Evolutionary conservation across 2,797 vertebrate genomes (phyloP).

Genomic region (Psittacula derbiana): DNA sequence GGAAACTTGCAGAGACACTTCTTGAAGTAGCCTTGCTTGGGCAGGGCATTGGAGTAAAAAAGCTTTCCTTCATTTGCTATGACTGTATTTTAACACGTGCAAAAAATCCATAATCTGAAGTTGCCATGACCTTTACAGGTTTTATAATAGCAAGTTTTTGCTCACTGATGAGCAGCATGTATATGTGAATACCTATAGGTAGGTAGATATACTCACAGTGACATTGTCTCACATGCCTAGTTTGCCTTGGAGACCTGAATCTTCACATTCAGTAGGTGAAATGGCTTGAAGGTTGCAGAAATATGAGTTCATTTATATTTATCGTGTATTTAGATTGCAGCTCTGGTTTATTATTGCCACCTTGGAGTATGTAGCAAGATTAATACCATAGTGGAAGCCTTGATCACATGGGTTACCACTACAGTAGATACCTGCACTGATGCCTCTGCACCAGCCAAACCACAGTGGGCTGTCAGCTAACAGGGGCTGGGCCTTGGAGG

Average conservation of each 20-base stretch:
- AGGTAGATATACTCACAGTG: neutral
- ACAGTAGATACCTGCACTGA: neutral
- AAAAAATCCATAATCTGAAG: neutral
- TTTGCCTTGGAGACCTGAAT: neutral
- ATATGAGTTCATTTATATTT: neutral
- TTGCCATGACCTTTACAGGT: neutral
- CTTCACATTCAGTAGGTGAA: neutral
- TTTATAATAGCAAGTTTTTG: slow-evolving; percentile 20
- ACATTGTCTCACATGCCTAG: neutral
- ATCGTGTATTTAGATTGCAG: neutral
- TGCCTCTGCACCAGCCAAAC: neutral
- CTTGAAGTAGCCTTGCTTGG: slow-evolving; percentile 4
- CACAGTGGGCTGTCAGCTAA: accelerated
- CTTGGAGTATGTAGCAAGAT: neutral
- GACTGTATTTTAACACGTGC: neutral
- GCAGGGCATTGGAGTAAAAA: neutral
- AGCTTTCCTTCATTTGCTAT: slow-evolving; percentile 30
- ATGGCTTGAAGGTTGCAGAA: neutral
- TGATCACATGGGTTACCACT: accelerated
- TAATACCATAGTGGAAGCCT: neutral
- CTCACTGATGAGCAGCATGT: neutral
- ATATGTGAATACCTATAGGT: neutral
- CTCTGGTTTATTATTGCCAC: neutral
- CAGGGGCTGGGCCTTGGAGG: accelerated
- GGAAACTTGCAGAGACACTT: slow-evolving; percentile 9